Conservation (phyloP, 2,113 vertebrate genomes). For the Pyrgilauda ruficollis region DNA sequence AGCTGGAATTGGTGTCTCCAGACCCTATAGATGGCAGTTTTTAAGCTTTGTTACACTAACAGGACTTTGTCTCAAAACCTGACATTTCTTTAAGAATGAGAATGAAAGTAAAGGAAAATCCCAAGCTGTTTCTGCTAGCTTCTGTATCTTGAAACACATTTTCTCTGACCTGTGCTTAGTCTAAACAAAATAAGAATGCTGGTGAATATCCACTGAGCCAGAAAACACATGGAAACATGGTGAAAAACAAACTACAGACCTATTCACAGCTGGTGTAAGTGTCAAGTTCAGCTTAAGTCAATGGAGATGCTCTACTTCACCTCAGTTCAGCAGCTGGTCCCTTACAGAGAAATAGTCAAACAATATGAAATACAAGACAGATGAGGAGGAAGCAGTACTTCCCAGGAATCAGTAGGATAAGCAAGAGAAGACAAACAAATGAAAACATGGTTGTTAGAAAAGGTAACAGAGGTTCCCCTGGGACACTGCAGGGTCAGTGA, state of each 20-base stretch:
- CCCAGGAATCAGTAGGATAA: background rate
- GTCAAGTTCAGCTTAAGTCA: background rate
- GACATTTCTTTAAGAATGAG: background rate
- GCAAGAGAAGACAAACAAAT: background rate
- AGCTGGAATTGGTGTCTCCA: background rate
- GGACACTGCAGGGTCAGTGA: background rate
- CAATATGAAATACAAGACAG: background rate
- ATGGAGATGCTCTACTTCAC: background rate
- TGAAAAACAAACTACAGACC: constrained; percentile 1
- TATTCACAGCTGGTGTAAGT: background rate
- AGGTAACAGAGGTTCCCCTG: background rate
- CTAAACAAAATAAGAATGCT: background rate
- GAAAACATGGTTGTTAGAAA: background rate
- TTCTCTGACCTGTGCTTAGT: background rate
- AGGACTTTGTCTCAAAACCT: background rate
- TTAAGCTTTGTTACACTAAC: background rate
- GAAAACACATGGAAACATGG: background rate
- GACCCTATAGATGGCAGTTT: background rate
- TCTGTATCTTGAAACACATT: background rate
- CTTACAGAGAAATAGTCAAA: background rate
- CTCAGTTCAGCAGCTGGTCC: background rate
- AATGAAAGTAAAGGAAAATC: background rate
- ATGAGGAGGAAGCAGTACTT: background rate
- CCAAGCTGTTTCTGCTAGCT: background rate
- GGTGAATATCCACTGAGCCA: background rate